Percentiles rank a stretch among this genome's conserved stretches.
Evolutionary conservation across 37 sponge, comb jelly and placozoan species (phyloP).

Genomic region (Aphrocallistes beatrix): DNA sequence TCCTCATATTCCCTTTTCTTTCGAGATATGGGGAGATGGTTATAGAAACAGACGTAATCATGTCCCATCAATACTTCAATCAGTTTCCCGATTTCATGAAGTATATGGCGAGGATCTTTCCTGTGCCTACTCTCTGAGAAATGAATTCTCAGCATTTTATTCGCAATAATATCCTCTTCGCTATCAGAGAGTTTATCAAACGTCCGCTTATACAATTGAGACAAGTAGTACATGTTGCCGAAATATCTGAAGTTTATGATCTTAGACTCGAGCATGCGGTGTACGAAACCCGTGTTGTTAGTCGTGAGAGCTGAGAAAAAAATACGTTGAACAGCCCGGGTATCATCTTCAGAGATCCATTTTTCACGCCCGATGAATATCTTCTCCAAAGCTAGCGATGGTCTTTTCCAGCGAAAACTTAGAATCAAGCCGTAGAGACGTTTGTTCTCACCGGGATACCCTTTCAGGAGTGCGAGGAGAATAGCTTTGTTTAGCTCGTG

Average conservation of each 20-base stretch:
- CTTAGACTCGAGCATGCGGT: not conserved
- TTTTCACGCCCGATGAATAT: slow-evolving; percentile 12
- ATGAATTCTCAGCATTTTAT: not conserved
- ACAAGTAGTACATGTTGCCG: not conserved
- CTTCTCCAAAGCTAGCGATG: not conserved
- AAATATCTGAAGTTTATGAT: not conserved
- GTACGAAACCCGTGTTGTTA: not conserved
- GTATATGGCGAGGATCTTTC: slow-evolving; percentile 10
- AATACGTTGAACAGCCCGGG: slow-evolving; percentile 3
- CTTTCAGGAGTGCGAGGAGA: not conserved
- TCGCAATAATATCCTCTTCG: not conserved
- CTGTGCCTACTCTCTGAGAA: not conserved
- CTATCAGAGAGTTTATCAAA: not conserved
- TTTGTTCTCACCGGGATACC: not conserved
- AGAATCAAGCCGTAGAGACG: not conserved
- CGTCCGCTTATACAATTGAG: not conserved
- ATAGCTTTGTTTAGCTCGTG: slow-evolving; percentile 4
- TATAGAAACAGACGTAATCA: not conserved
- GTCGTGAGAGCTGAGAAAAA: not conserved
- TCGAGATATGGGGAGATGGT: not conserved
- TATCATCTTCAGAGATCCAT: not conserved
- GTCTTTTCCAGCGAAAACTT: slow-evolving; percentile 8
- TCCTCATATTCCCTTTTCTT: not conserved
- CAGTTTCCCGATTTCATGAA: not conserved
- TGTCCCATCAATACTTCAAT: not conserved